phyloP scores from a whole-genome alignment of 53 echinoderm and acorn worm species.

The Paracentrotus lividus region DNA sequence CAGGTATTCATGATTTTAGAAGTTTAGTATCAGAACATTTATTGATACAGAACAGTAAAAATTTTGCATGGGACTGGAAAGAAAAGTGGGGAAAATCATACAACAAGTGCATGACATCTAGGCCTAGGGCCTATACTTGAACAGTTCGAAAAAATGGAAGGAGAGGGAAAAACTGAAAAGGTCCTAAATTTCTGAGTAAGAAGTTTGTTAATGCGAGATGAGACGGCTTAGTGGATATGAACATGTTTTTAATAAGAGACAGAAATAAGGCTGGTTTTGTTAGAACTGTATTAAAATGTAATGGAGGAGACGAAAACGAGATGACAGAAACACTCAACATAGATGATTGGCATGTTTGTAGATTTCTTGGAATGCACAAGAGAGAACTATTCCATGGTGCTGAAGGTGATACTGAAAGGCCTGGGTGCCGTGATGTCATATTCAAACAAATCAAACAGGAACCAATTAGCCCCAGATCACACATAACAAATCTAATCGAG shows the following conservation, averaged over 20 bases:
- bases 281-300: neutral
- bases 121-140: neutral
- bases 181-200: neutral
- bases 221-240: neutral
- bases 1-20: too few species aligned
- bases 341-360: neutral
- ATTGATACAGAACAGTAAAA: too few species aligned
- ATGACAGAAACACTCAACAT: neutral
- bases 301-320: neutral
- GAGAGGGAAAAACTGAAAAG: neutral
- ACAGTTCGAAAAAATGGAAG: neutral
- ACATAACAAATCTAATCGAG: slow-evolving; percentile 57
- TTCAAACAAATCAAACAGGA: neutral
- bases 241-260: neutral
- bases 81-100: too few species aligned
- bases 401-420: neutral
- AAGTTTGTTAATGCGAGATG: neutral
- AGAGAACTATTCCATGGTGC: neutral
- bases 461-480: slow-evolving; percentile 28
- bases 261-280: neutral
- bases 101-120: too few species aligned
- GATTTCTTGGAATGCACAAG: neutral
- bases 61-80: too few species aligned
- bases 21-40: too few species aligned
- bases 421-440: neutral